Base-by-base conservation (phyloP, 2,888 invertebrate genomes). In the Apotomis betuletana region DNA sequence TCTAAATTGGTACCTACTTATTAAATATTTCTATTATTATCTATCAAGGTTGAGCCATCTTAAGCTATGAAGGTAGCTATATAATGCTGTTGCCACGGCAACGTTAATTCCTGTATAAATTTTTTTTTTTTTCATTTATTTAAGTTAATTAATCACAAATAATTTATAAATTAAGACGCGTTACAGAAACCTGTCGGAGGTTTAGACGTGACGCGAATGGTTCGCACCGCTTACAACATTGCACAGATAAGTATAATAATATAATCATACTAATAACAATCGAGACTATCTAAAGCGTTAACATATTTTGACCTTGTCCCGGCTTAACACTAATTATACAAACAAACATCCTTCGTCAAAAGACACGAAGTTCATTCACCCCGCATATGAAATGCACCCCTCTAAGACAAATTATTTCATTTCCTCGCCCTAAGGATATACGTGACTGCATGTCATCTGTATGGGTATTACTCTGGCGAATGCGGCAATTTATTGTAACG, bases 341-440 rank as follows among this genome's bases (percentile, higher is more conserved):
- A 58, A 65, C 67, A 68, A 51, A 60, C 67, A 62, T 41, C 54
- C 59, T 57, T 46, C 61, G 49, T 44, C 60, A 62, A 67, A 68
- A 69, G 38, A 59, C 78, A 80, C 71, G 52, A 73, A 81, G 90
- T 86, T 89, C 90, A 79, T 90, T 91, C 89, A 90, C 88, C 92
- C 87, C 86, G 88, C 89, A 91, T 92, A 92, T 90, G 90, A 91
- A 91, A 92, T 92, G 90, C 92, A 92, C 93, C 92, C 92, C 82
- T 84, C 86, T 83, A 86, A 90, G 93, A 92, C 92, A 92, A 92
- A 93, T 93, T 91, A 91, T 92, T 93, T 93, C 92, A 93, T 92
- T 92, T 93, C 92, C 92, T 88, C 85, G 81, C 80, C 86, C 87
- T 84, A 86, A 87, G 87, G 90, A 90, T 83, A 36, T 36, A 91